These are phyloP conservation scores for Ptiloglossa arizonensis DNA, from an alignment of 1,140 invertebrate genomes.

Conservation along the genomic window DNA sequence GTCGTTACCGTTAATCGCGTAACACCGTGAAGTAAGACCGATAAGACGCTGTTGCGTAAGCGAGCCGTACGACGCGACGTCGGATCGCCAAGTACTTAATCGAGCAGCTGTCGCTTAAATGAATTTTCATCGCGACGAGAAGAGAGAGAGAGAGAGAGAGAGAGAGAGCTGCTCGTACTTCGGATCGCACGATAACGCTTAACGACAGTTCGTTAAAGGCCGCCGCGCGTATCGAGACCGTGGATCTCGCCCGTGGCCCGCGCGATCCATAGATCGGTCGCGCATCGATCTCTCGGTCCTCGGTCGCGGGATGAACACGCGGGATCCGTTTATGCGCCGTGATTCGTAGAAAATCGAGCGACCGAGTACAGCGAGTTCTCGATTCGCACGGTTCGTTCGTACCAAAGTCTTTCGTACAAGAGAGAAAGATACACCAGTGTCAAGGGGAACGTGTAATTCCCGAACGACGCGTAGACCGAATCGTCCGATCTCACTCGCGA, in stretches of 20 bases:
- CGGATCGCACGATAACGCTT: conserved; percentile 56
- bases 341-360: background rate
- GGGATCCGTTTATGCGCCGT: background rate
- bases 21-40: conserved; percentile 12
- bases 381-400: too few relatives aligned
- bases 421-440: too few relatives aligned
- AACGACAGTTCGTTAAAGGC: conserved; percentile 61
- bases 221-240: conserved; percentile 39
- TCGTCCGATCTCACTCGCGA: too few relatives aligned
- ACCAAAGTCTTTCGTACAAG: too few relatives aligned
- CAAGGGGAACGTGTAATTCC: too few relatives aligned
- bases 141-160: conserved; percentile 29
- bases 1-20: conserved; percentile 29
- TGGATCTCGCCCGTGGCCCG: conserved; percentile 30
- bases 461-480: too few relatives aligned
- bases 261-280: conserved; percentile 39
- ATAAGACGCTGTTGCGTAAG: conserved; percentile 20
- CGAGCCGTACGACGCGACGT: conserved; percentile 5
- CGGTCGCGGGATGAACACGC: background rate
- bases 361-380: background rate
- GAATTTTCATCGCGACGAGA: conserved; percentile 59
- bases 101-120: conserved; percentile 52
- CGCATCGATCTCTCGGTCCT: background rate
- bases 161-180: conserved; percentile 20
- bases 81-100: conserved; percentile 36